These are phyloP conservation scores for Neodiprion fabricii DNA, from an alignment of 1,140 invertebrate genomes.

Conservation along the genomic window DNA sequence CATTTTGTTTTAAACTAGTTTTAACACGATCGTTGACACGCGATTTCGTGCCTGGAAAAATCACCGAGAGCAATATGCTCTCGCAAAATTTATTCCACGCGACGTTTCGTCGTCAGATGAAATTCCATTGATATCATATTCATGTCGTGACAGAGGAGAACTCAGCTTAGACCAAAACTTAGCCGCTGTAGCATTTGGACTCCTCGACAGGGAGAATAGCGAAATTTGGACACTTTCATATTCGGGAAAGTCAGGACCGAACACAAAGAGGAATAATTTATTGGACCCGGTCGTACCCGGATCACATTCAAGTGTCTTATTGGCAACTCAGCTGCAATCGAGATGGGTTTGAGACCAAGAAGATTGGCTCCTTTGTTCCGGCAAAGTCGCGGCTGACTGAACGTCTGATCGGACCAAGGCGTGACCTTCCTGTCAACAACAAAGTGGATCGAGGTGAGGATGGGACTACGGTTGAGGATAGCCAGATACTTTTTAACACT, in stretches of 20 bases:
- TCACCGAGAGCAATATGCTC: no score
- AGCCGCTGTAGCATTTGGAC: background rate
- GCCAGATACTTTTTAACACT: background rate
- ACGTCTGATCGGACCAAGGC: background rate
- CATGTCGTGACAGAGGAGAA: no score
- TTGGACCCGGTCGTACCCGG: background rate
- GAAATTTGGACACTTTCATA: background rate
- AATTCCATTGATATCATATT: no score
- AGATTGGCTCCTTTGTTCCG: constrained; percentile 8
- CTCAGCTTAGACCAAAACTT: background rate
- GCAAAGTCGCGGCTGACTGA: constrained; percentile 5
- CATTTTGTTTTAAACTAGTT: background rate
- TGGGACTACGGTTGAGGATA: background rate
- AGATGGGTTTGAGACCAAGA: background rate
- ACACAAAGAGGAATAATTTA: no score
- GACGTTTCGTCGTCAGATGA: no score
- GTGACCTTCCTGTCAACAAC: constrained; percentile 24
- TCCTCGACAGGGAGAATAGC: background rate
- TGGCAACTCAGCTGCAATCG: background rate
- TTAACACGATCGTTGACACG: background rate
- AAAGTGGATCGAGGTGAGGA: background rate
- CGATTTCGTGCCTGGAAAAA: no score
- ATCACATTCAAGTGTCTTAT: background rate
- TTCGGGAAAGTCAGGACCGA: no score
- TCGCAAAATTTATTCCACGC: no score